Conservation (phyloP, 2,888 invertebrate genomes). For the Chrysina gloriosa region DNA sequence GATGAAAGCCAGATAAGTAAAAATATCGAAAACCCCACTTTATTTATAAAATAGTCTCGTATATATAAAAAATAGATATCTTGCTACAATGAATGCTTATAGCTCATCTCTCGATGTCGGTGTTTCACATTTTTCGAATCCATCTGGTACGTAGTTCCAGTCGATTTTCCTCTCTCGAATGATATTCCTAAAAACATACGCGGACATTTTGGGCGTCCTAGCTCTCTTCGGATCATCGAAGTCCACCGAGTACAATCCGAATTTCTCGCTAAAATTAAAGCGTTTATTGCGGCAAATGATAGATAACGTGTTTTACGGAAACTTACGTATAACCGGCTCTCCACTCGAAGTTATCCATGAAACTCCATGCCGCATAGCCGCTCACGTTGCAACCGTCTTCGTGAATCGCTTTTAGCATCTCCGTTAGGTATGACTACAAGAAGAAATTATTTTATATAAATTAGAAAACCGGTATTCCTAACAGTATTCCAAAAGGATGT, state of each 20-base stretch:
- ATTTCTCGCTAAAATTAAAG: constrained; percentile 15
- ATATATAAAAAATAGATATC: too few relatives aligned
- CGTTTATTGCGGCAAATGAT: neutral
- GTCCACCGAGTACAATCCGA: constrained; percentile 13
- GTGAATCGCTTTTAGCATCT: constrained; percentile 66
- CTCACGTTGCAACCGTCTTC: constrained; percentile 71
- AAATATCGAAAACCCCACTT: too few relatives aligned
- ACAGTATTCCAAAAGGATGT: neutral
- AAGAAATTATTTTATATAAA: constrained; percentile 72
- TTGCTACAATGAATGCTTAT: neutral
- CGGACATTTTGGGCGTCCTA: constrained; percentile 20
- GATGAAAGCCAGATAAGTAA: too few relatives aligned
- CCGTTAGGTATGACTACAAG: constrained; percentile 62
- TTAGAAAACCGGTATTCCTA: constrained; percentile 59
- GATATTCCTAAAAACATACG: constrained; percentile 7
- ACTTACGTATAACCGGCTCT: constrained; percentile 75
- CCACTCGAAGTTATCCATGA: constrained; percentile 90
- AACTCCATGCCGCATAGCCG: constrained; percentile 82
- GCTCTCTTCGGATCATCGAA: constrained; percentile 4
- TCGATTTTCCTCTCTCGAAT: neutral
- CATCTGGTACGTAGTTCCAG: constrained; percentile 13
- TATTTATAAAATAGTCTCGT: too few relatives aligned
- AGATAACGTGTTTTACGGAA: constrained; percentile 64
- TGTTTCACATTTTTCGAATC: neutral
- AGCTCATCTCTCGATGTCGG: constrained; percentile 2